A percentile compares a stretch with the other conserved stretches of the same genome.
Evolutionary conservation across 2,113 vertebrate genomes (phyloP).

Genomic region (Aix galericulata): DNA sequence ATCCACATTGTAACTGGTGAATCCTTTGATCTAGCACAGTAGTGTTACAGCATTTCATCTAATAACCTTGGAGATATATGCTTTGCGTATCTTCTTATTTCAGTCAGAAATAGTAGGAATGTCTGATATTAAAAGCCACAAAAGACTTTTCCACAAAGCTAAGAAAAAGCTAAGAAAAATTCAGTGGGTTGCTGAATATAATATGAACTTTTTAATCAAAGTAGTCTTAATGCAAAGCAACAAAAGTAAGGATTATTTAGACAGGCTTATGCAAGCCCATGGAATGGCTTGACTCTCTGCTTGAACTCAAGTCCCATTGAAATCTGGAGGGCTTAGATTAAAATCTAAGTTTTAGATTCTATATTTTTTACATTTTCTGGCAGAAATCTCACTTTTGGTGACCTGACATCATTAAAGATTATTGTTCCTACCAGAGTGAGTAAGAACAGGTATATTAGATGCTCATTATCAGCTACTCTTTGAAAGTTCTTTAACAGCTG

Average conservation of each 20-base stretch:
- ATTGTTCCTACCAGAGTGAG: background rate
- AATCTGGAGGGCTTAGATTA: background rate
- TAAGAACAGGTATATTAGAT: background rate
- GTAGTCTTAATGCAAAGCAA: background rate
- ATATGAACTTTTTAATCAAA: background rate
- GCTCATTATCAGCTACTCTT: background rate
- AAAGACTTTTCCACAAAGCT: background rate
- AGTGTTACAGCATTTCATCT: background rate
- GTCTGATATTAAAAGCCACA: background rate
- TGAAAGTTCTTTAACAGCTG: background rate
- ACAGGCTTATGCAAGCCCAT: background rate
- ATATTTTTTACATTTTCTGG: background rate
- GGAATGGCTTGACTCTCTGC: background rate
- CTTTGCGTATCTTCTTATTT: background rate
- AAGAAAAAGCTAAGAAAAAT: background rate
- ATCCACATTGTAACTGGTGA: background rate
- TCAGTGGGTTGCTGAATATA: background rate
- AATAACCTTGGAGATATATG: background rate
- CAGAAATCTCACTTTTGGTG: background rate
- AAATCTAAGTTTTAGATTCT: background rate
- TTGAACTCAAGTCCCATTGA: background rate
- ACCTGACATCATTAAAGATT: background rate
- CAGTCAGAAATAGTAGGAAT: background rate
- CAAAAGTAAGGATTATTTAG: background rate
- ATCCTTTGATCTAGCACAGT: background rate